Evolutionary conservation across 2,888 invertebrate genomes (phyloP).

Genomic region (Pterostichus madidus): DNA sequence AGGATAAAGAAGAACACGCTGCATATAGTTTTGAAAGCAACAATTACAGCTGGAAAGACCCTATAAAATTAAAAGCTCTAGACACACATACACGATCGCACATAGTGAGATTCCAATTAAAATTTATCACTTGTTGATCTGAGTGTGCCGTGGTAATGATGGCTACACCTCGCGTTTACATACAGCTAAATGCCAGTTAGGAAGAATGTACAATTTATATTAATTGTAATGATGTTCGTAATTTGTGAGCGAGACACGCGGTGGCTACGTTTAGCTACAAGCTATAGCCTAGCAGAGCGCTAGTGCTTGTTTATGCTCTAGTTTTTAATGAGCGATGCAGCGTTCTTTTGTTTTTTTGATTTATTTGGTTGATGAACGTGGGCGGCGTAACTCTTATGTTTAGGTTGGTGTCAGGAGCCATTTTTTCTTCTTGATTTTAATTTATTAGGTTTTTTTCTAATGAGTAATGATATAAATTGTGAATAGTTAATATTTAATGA

Average conservation of each 20-base stretch:
- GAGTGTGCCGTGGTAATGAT: not conserved
- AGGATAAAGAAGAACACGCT: too few species aligned
- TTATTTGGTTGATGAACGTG: not conserved
- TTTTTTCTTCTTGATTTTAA: not conserved
- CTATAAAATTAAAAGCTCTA: too few species aligned
- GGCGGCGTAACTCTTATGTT: not conserved
- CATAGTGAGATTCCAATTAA: conserved; percentile 17
- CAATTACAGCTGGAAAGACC: too few species aligned
- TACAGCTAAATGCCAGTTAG: too few species aligned
- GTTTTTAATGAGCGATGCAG: conserved; percentile 16
- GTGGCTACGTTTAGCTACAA: not conserved
- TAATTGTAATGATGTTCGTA: not conserved
- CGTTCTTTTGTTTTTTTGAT: conserved; percentile 11
- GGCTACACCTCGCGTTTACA: too few species aligned
- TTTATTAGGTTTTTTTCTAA: not conserved
- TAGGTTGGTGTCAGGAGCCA: not conserved
- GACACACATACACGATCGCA: not conserved
- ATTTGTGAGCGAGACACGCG: not conserved
- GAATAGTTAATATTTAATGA: too few species aligned
- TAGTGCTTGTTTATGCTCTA: not conserved
- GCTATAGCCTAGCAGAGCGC: too few species aligned
- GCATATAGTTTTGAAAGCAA: too few species aligned
- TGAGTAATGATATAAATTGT: too few species aligned
- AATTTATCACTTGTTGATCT: conserved; percentile 22
- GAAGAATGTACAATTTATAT: too few species aligned